These are phyloP conservation scores for Mesoclemmys tuberculata DNA, from an alignment of 2,113 vertebrate species.

Conservation along the genomic window DNA sequence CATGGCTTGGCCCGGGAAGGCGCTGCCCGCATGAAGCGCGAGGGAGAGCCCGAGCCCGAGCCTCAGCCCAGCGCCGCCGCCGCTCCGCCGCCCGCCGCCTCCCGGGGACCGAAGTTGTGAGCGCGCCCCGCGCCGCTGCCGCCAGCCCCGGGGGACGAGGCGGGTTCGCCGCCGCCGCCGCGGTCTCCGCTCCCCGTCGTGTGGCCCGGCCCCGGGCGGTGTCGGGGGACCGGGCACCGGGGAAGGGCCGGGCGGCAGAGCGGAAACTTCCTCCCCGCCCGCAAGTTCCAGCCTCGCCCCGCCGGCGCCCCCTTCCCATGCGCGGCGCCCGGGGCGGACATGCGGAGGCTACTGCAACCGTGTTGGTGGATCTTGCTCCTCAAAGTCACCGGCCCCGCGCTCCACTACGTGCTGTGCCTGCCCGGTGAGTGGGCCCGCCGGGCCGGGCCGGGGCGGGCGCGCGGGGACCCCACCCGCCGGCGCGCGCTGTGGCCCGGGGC, in stretches of 20 bases:
- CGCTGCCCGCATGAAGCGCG: conserved; percentile 67
- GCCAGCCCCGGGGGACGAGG: no score
- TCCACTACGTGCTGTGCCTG: conserved; percentile 89
- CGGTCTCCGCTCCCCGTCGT: no score
- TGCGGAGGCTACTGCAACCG: conserved; percentile 95
- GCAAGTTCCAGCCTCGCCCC: conserved; percentile 79
- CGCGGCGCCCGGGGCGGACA: conserved; percentile 86
- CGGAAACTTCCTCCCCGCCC: conserved; percentile 75
- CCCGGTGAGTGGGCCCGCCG: conserved; percentile 96
- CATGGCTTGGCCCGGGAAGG: conserved; percentile 70
- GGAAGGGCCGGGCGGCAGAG: conserved; percentile 26
- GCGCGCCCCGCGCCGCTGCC: no score
- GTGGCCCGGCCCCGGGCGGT: neutral
- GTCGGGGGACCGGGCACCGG: neutral
- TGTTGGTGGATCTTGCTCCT: conserved; percentile 94
- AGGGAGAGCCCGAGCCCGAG: conserved; percentile 26
- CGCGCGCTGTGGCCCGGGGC: no score
- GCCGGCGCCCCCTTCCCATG: conserved; percentile 81
- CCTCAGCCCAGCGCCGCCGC: conserved; percentile 39
- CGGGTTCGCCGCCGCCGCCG: no score
- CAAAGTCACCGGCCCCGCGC: conserved; percentile 84
- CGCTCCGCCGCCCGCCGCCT: neutral
- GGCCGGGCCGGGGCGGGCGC: no score
- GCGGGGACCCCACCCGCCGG: no score
- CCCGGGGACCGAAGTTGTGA: neutral